phyloP scores from a whole-genome alignment of 2,113 vertebrate genomes.

The Poecilia latipinna region DNA sequence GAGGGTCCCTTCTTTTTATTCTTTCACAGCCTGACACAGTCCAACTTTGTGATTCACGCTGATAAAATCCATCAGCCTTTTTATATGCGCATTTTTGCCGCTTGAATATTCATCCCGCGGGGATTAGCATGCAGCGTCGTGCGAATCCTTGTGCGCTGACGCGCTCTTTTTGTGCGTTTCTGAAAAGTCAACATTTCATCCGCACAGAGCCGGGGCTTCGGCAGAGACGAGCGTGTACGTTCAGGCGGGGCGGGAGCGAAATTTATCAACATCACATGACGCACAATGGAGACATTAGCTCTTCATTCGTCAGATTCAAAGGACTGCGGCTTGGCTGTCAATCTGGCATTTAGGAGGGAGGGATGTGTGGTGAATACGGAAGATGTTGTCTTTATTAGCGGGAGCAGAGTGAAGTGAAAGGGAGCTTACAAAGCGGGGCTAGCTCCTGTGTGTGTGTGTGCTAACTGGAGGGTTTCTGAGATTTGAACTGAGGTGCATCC shows the following conservation, averaged over 20 bases:
- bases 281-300: slow-evolving; percentile 63
- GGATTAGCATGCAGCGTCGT: slow-evolving; percentile 65
- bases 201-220: slow-evolving; percentile 1
- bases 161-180: slow-evolving; percentile 23
- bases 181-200: slow-evolving; percentile 54
- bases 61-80: slow-evolving; percentile 1
- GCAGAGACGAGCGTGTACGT: slow-evolving; percentile 45
- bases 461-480: slow-evolving; percentile 1
- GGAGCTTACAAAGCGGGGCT: slow-evolving; percentile 22
- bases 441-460: slow-evolving; percentile 7
- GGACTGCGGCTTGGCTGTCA: slow-evolving; percentile 51
- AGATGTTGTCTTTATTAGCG: slow-evolving; percentile 39
- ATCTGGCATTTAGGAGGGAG: slow-evolving; percentile 57
- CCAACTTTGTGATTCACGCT: background rate
- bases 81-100: background rate
- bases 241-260: slow-evolving; percentile 19
- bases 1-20: background rate
- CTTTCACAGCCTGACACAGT: background rate
- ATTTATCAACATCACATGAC: slow-evolving; percentile 75
- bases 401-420: slow-evolving; percentile 42
- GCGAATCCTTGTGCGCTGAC: slow-evolving; percentile 15
- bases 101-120: slow-evolving; percentile 41
- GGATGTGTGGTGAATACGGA: slow-evolving; percentile 69
- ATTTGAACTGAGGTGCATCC: background rate
- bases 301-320: slow-evolving; percentile 53